Base-by-base conservation (phyloP, 2,113 vertebrate species). In the Protobothrops mucrosquamatus region DNA sequence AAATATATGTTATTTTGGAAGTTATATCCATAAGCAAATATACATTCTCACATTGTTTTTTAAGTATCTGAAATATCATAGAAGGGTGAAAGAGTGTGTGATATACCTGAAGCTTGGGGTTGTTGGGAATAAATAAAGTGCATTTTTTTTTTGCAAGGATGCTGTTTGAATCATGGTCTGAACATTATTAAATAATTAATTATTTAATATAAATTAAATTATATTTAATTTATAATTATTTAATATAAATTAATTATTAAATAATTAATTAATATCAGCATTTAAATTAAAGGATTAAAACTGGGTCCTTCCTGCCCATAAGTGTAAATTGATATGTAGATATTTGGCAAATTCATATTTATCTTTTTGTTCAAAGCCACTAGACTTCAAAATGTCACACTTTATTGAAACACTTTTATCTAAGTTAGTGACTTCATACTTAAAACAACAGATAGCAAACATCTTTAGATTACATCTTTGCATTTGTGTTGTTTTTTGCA, bases 1-100 rank as follows among this genome's bases (percentile, higher is more conserved):
- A 97, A 97, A 97, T 93, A 93, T 11, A 74, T 39, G 1, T 26
- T 96, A 94, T 95, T 95, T 94, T 88, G 61, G 59, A 93, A 94
- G 57, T 57, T 81, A 15, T 11, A 57, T 74, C 85, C 90, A 39
- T 55, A 95, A 93, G 14, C 0, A 0, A 18, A n/a, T 94, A 91
- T 0, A 29, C 0, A 87, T 92, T 64, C 95, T 87, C 92, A 91
- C 90, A 89, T 54, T 61, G 81, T 14, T 48, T 48, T 56, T 92
- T 92, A 52, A 55, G n/a, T 92, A 46, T 24, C 43, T 39, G 59
- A 18, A 54, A 93, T 90, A 92, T 94, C 91, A 34, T 34, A 95
- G 85, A 93, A 59, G 81, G 92, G 12, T 81, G 12, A 2, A 88
- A 11, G 46, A 90, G 85, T 48, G 93, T 94, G 87, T 90, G 93